Base-by-base conservation (phyloP, 2,888 invertebrate genomes). In the Amphipyra tragopoginis region DNA sequence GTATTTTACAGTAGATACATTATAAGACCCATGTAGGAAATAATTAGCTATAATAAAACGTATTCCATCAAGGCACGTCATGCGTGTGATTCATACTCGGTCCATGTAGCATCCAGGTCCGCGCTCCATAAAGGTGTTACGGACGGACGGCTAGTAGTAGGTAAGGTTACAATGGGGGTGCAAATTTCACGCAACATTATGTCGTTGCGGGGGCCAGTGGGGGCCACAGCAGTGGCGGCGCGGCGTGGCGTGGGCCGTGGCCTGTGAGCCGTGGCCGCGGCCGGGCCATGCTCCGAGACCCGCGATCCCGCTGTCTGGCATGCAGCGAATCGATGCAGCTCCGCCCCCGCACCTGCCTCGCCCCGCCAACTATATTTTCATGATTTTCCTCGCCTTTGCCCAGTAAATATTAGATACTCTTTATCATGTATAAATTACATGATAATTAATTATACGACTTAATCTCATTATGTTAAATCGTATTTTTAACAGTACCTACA, bases 101-200 rank as follows among this genome's bases (percentile, higher is more conserved):
- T 87, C 81, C 81, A 84, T 73, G 77, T 83, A 85, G 80, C 86
- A 88, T 84, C 80, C 83, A 82, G 86, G 86, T 75, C 82, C 83
- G 69, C 82, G 58, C 54, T 64, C 80, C 83, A 85, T 83, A 87
- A 86, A 87, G 81, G 84, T 83, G 78, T 82, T 77, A 79, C 84
- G 85, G 82, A 76, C 80, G 86, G 84, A 75, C 83, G 86, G 85
- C 78, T 85, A 76, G 86, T 82, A 78, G 83, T 83, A 84, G 70
- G 75, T 75, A 65, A 89, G 87, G 89, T 88, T 91, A 90, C 91
- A 92, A 92, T 89, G 80, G 89, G 86, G 85, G 87, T 85, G 87
- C 88, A 86, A 90, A 92, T 93, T 93, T 93, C 89, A 93, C 93
- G 93, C 92, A 90, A 92, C 93, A 93, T 93, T 93, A 91, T 92